These are phyloP conservation scores for Sturnus vulgaris DNA, from an alignment of 2,113 vertebrate species.

Conservation along the genomic window DNA sequence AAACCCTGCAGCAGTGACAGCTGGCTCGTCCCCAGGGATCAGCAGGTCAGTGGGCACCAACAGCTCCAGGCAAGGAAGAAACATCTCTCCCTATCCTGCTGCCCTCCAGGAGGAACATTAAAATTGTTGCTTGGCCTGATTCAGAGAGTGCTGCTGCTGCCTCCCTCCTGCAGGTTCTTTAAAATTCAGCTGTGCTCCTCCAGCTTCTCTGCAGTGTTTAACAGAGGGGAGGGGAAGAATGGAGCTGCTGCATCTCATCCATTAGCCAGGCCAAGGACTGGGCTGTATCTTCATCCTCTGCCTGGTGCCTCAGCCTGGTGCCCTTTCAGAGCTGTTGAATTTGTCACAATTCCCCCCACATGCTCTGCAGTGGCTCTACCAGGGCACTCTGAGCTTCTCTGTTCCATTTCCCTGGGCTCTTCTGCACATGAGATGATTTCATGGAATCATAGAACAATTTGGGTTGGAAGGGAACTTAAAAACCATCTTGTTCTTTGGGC, in stretches of 20 bases:
- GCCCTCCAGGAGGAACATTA: neutral
- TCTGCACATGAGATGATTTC: neutral
- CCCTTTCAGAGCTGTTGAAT: neutral
- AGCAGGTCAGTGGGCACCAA: neutral
- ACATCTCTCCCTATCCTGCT: neutral
- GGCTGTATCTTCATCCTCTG: neutral
- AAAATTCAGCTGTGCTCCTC: conserved; percentile 10
- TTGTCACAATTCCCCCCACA: neutral
- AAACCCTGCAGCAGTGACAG: neutral
- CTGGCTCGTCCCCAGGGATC: neutral
- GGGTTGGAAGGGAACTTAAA: neutral
- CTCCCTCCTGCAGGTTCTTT: conserved; percentile 20
- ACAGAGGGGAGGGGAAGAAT: neutral
- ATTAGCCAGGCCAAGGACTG: neutral
- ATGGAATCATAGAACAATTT: neutral
- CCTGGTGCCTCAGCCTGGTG: neutral
- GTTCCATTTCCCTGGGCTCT: neutral
- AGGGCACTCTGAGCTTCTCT: neutral
- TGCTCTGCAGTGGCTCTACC: neutral
- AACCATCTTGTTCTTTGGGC: neutral
- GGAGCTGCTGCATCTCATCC: neutral
- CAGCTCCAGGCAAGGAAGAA: neutral
- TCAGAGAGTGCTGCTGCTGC: neutral
- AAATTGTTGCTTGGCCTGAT: neutral
- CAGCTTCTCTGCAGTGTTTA: neutral